Conservation (phyloP, 2,888 invertebrate species). For the Nysson spinosus region DNA sequence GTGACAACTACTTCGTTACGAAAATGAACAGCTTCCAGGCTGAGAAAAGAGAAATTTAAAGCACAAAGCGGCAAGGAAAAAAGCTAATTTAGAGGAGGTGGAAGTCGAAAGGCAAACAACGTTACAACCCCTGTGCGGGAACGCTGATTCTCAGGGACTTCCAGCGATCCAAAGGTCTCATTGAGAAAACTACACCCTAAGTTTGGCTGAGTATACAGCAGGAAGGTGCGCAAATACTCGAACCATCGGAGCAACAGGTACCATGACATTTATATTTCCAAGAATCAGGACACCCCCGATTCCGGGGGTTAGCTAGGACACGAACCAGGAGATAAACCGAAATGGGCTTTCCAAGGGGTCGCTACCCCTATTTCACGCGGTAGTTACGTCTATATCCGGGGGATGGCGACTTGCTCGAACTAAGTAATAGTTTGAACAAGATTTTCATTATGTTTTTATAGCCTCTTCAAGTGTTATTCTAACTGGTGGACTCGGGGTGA, state of each 20-base stretch:
- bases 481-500: too few species aligned
- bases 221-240: constrained; percentile 25
- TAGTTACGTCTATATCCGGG: constrained; percentile 45
- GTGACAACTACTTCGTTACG: too few species aligned
- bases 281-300: constrained; percentile 12
- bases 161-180: constrained; percentile 1
- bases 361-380: constrained; percentile 21
- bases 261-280: constrained; percentile 32
- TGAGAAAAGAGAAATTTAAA: too few species aligned
- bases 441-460: constrained; percentile 28
- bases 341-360: constrained; percentile 29
- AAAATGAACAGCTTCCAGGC: too few species aligned
- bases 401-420: constrained; percentile 53
- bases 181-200: background rate
- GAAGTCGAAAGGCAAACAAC: background rate
- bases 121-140: background rate
- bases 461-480: background rate
- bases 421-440: constrained; percentile 8
- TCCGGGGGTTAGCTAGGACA: constrained; percentile 47
- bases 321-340: constrained; percentile 46
- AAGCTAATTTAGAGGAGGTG: too few species aligned
- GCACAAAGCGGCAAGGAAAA: too few species aligned
- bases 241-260: constrained; percentile 46
- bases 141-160: background rate
- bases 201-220: constrained; percentile 6